phyloP scores from a whole-genome alignment of 2,888 invertebrate species.

The Flexamia atlantica region DNA sequence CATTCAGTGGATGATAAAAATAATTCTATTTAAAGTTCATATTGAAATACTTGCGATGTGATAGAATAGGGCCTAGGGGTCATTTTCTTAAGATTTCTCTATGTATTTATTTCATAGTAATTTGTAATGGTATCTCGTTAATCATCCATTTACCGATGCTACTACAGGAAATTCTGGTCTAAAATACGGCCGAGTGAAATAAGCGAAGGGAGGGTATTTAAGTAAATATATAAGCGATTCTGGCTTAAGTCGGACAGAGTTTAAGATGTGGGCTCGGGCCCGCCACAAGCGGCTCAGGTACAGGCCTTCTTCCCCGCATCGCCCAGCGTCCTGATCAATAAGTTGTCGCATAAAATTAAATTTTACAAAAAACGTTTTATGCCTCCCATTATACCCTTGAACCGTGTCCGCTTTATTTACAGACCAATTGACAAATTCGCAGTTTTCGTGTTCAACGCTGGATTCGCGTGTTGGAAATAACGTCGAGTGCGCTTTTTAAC shows the following conservation, averaged over 20 bases:
- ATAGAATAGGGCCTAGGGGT: no score
- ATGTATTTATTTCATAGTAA: no score
- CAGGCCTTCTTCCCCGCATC: not conserved
- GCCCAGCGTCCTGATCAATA: not conserved
- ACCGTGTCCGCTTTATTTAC: not conserved
- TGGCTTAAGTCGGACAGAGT: constrained; percentile 6
- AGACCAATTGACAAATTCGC: not conserved
- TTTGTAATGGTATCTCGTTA: no score
- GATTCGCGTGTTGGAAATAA: constrained; percentile 7
- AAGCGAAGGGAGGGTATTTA: not conserved
- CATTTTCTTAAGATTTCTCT: no score
- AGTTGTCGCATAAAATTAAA: not conserved
- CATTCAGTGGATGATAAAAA: no score
- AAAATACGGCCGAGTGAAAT: not conserved
- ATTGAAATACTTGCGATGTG: no score
- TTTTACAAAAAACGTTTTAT: no score
- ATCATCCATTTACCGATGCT: no score
- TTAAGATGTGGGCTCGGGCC: constrained; percentile 8
- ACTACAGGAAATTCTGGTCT: no score
- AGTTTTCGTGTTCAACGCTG: not conserved
- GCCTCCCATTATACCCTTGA: not conserved
- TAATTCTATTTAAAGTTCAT: no score
- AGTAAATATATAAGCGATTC: constrained; percentile 7
- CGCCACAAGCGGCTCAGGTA: not conserved
- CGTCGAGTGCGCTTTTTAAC: constrained; percentile 19